Percentiles rank a stretch among this genome's conserved stretches.
phyloP scores from a whole-genome alignment of 2,888 invertebrate genomes.

The Hirtodrosophila trivittata region DNA sequence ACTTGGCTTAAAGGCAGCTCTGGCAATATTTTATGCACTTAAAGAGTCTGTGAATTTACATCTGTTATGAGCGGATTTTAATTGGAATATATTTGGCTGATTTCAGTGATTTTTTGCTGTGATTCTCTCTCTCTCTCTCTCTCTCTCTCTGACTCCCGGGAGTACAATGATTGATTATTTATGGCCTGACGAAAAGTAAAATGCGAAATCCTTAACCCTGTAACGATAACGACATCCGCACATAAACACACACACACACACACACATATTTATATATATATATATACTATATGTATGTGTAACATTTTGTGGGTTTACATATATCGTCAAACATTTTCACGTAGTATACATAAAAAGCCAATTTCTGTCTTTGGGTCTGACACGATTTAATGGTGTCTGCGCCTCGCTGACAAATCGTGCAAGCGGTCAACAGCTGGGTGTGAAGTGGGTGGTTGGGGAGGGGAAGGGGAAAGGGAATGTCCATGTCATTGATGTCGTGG shows the following conservation, averaged over 20 bases:
- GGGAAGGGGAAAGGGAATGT: background rate
- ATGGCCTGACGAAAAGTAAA: conserved; percentile 31
- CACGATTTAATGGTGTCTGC: conserved; percentile 65
- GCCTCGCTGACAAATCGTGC: conserved; percentile 71
- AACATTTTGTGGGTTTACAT: conserved; percentile 21
- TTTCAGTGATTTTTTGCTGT: background rate
- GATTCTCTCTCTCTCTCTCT: conserved; percentile 22
- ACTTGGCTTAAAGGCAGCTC: no score
- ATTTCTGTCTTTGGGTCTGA: conserved; percentile 58
- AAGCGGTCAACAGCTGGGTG: conserved; percentile 33
- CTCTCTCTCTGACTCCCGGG: conserved; percentile 28
- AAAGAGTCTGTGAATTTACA: background rate
- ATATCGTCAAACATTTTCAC: conserved; percentile 46
- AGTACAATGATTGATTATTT: conserved; percentile 67
- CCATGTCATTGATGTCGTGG: conserved; percentile 55
- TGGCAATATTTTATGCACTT: background rate
- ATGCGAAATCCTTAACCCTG: conserved; percentile 50
- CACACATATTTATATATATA: conserved; percentile 14
- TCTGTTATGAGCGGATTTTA: conserved; percentile 15
- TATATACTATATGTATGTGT: conserved; percentile 4
- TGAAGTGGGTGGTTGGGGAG: background rate
- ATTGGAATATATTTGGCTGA: conserved; percentile 9
- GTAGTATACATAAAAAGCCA: conserved; percentile 74
- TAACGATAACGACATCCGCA: conserved; percentile 39
- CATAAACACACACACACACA: conserved; percentile 6